Conservation (phyloP, 2,888 invertebrate genomes). For the Dysmachus trigonus region DNA sequence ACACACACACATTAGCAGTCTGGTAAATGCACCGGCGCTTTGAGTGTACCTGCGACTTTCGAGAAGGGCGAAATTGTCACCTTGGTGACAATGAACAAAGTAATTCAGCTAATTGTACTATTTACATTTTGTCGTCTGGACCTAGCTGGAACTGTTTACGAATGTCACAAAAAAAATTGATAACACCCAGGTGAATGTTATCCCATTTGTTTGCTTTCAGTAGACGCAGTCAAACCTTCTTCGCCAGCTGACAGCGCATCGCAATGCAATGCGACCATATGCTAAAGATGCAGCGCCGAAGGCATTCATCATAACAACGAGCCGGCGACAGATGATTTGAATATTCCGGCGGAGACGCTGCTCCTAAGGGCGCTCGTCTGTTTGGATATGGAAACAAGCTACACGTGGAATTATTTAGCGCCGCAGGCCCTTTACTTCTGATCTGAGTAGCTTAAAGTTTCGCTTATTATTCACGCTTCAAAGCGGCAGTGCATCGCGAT, state of each 20-base stretch:
- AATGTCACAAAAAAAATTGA: neutral
- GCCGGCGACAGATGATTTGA: neutral
- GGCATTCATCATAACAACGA: slow-evolving; percentile 29
- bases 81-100: neutral
- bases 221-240: neutral
- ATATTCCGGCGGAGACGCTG: neutral
- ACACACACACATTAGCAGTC: neutral
- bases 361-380: neutral
- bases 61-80: neutral
- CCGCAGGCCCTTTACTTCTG: neutral
- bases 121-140: neutral
- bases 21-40: neutral
- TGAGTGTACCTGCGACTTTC: neutral
- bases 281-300: neutral
- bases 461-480: neutral
- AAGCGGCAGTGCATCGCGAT: neutral
- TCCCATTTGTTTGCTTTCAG: neutral
- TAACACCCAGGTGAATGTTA: slow-evolving; percentile 21
- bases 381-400: neutral
- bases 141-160: neutral
- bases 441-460: neutral
- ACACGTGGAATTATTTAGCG: slow-evolving; percentile 25
- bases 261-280: neutral
- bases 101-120: neutral
- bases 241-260: neutral